Conservation (phyloP, 2,113 vertebrate species). For the Danio rerio region GRCz12tu NC_133180.1:16857501-16858000, state of each 20-base stretch:
- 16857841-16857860: no score
- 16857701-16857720: neutral
- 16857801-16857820: neutral
- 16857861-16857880: no score
- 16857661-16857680: slow-evolving; percentile 19
- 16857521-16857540: slow-evolving; percentile 36
- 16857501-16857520: slow-evolving; percentile 68
- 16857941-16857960: no score
- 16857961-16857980: no score
- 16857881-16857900: no score
- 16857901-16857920: no score
- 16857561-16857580: slow-evolving; percentile 23
- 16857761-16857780: neutral
- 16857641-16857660: slow-evolving; percentile 22
- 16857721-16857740: neutral
- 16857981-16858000: no score
- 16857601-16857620: slow-evolving; percentile 34
- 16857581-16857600: slow-evolving; percentile 34
- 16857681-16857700: neutral
- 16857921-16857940: no score
- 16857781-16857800: neutral
- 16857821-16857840: no score
- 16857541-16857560: slow-evolving; percentile 33
- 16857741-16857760: neutral
- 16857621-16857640: slow-evolving; percentile 13